Percentiles rank a stretch among this genome's conserved stretches.
These are phyloP conservation scores for Bombus cullumanus DNA, from an alignment of 1,140 invertebrate species.

Conservation along the genomic window DNA sequence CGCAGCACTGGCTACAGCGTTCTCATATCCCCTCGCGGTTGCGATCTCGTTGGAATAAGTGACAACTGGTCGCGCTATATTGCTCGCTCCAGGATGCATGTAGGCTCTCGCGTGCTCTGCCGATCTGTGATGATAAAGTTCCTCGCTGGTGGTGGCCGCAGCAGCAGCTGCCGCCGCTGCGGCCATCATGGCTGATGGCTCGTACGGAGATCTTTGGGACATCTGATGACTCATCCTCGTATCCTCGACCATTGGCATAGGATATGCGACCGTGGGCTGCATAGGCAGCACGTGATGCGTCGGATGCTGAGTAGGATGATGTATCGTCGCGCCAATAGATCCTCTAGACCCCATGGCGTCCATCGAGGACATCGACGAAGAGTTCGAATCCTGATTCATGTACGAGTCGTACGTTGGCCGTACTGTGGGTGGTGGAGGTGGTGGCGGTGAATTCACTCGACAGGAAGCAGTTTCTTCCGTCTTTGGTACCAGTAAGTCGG, in stretches of 20 bases:
- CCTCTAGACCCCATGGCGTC: constrained; percentile 85
- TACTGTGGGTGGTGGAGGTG: constrained; percentile 80
- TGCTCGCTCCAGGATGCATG: constrained; percentile 77
- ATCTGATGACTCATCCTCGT: constrained; percentile 83
- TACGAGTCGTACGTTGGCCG: constrained; percentile 85
- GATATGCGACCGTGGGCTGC: constrained; percentile 78
- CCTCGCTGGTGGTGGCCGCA: constrained; percentile 76
- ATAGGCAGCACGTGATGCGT: constrained; percentile 79
- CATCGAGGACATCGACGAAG: constrained; percentile 88
- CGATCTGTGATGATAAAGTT: constrained; percentile 79
- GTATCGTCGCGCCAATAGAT: constrained; percentile 78
- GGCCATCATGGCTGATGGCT: constrained; percentile 83
- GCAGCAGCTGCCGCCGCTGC: constrained; percentile 75
- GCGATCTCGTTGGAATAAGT: constrained; percentile 85
- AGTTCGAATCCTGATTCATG: constrained; percentile 88
- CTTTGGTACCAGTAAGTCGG: constrained; percentile 87
- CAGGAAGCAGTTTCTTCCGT: constrained; percentile 82
- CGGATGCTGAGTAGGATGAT: constrained; percentile 79
- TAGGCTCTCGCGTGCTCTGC: constrained; percentile 79
- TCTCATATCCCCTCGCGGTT: constrained; percentile 84
- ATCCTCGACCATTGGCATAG: constrained; percentile 82
- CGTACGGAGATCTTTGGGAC: constrained; percentile 87
- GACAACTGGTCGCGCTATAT: constrained; percentile 85
- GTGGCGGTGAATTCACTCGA: constrained; percentile 80
- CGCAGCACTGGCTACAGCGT: constrained; percentile 81